These are phyloP conservation scores for Oscheius myriophilus DNA, from an alignment of 2,888 invertebrate species.

Conservation along the genomic window DNA sequence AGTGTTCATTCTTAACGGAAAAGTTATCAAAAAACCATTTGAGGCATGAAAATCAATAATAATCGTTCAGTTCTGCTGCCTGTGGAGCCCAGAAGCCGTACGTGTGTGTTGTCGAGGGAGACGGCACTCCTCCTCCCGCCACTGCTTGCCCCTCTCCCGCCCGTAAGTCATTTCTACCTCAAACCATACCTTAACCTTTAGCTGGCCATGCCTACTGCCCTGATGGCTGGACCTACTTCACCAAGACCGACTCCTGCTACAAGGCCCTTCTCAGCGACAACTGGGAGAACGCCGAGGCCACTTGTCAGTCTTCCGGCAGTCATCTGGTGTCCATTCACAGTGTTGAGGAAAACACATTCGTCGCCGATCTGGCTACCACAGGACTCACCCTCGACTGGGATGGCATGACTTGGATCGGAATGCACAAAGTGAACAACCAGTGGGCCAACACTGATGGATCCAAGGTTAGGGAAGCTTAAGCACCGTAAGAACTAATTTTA, in stretches of 20 bases:
- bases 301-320: slow-evolving; percentile 11
- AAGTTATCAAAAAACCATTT: too few relatives aligned
- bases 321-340: slow-evolving; percentile 29
- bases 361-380: slow-evolving; percentile 12
- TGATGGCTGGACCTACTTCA: slow-evolving; percentile 28
- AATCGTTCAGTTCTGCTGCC: slow-evolving; percentile 5
- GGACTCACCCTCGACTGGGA: slow-evolving; percentile 18
- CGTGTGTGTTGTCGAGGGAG: slow-evolving; percentile 14
- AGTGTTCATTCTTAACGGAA: background rate
- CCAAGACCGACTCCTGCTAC: slow-evolving; percentile 31
- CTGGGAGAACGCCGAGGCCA: slow-evolving; percentile 23
- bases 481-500: background rate
- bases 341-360: slow-evolving; percentile 21
- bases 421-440: slow-evolving; percentile 28
- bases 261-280: slow-evolving; percentile 21
- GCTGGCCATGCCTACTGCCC: slow-evolving; percentile 29
- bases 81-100: slow-evolving; percentile 19
- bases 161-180: background rate
- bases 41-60: too few relatives aligned
- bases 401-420: slow-evolving; percentile 30
- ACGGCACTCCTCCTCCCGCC: slow-evolving; percentile 13
- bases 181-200: background rate
- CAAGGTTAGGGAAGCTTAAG: background rate
- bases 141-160: slow-evolving; percentile 20
- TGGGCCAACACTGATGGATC: slow-evolving; percentile 19